Percentiles rank a stretch among this genome's conserved stretches.
Conservation (phyloP, 2,113 vertebrate genomes). For the Triplophysa dalaica region DNA sequence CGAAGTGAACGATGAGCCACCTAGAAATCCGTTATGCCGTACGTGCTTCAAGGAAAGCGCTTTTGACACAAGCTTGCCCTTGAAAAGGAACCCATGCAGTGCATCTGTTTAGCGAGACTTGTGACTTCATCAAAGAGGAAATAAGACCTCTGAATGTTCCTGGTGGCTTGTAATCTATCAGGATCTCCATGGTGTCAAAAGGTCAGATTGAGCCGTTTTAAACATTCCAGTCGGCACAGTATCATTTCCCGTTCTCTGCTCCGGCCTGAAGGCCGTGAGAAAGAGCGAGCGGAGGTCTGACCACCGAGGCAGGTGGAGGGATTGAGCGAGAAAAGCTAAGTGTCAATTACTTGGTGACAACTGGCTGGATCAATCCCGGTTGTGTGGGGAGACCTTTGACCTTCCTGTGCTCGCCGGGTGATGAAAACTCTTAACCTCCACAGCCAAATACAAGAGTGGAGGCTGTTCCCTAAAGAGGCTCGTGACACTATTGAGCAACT, state of each 20-base stretch:
- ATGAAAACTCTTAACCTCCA: constrained; percentile 54
- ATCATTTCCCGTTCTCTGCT: constrained; percentile 11
- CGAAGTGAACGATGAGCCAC: constrained; percentile 41
- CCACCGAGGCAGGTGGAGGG: not conserved
- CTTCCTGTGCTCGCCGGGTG: constrained; percentile 34
- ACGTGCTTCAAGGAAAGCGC: constrained; percentile 7
- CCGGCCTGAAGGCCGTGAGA: constrained; percentile 9
- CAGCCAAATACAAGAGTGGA: constrained; percentile 25
- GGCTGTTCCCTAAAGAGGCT: constrained; percentile 18
- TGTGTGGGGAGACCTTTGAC: constrained; percentile 64
- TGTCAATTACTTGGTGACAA: constrained; percentile 65
- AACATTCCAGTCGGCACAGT: constrained; percentile 25
- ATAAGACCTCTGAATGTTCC: not conserved
- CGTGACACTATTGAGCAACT: constrained; percentile 11
- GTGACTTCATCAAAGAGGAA: constrained; percentile 34
- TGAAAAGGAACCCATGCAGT: constrained; percentile 2
- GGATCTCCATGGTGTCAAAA: constrained; percentile 29
- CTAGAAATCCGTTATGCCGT: constrained; percentile 9
- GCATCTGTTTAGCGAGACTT: constrained; percentile 30
- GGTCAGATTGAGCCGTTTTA: constrained; percentile 23
- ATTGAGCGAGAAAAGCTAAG: constrained; percentile 29
- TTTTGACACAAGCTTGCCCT: not conserved
- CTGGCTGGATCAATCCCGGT: constrained; percentile 59
- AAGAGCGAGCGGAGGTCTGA: not conserved
- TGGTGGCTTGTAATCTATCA: constrained; percentile 11